phyloP scores from a whole-genome alignment of 2,113 vertebrate genomes.

The Malurus alboscapulatus region DNA sequence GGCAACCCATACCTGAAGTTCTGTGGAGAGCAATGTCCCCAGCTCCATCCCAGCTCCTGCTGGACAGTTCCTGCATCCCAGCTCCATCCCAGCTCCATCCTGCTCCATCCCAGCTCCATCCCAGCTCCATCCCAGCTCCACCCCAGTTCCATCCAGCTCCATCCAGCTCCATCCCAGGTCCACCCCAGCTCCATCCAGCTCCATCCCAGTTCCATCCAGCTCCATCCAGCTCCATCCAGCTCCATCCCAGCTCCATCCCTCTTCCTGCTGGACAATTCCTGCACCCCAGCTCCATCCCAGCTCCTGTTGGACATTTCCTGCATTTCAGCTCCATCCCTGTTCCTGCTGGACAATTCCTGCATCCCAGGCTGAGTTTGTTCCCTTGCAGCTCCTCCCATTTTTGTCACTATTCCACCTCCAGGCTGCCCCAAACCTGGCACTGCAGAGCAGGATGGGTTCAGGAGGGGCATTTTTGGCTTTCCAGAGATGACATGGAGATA shows the following conservation, averaged over 20 bases:
- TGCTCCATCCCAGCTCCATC: no score
- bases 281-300: neutral
- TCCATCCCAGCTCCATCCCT: neutral
- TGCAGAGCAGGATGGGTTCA: neutral
- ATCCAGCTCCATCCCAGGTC: neutral
- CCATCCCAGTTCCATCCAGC: neutral
- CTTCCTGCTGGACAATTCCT: neutral
- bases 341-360: neutral
- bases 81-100: no score
- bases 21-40: neutral
- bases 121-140: no score
- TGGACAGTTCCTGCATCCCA: neutral
- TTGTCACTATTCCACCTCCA: neutral
- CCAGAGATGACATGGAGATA: neutral
- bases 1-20: neutral
- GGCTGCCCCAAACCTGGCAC: neutral
- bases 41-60: neutral
- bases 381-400: rapidly evolving
- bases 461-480: neutral
- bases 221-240: neutral
- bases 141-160: no score
- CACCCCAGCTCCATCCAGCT: neutral
- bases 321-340: no score
- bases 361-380: neutral
- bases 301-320: neutral